Base-by-base conservation (phyloP, 1,140 invertebrate species). In the Proctacanthus coquilletti region DNA sequence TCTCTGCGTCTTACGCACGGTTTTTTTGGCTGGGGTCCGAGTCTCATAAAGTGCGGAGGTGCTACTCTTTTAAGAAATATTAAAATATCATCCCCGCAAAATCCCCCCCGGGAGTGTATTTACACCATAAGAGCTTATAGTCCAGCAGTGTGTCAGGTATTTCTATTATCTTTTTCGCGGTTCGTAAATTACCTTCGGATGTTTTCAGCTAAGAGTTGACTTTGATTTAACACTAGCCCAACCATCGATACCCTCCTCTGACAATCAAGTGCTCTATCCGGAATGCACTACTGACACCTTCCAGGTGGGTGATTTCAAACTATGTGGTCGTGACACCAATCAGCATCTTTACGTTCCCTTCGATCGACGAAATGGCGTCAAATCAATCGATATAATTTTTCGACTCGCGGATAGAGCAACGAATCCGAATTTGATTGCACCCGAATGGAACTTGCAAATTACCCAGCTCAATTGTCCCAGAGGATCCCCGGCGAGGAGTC, bases 281-380 rank as follows among this genome's bases (percentile, higher is more conserved):
- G 47, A 50, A 31, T 57, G 54, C 44, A 38, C n/a, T 3, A 5
- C 35, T 2, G 55, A 58, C 14, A 49, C 41, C 36, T 49, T 58
- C 18, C 42, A 48, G 38, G 47, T 57, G 5, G 41, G 45, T 19
- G 46, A 45, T 1, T 11, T 55, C 34, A 42, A 30, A 0, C 20
- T 57, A 3, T 58, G 55, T 29, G 55, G 55, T 5, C 36, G 42
- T 2, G 51, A 58, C 29, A 36, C 40, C 14, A 45, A 44, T 42
- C 52, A 58, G 32, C 55, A 58, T 27, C 49, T 58, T 40, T 58
- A 58, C 32, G 48, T 58, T 30, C 49, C 52, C 6, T 45, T 58
- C 42, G 55, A 58, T 42, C 43, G 46, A 39, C 50, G 41, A 15
- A 42, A 36, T 5, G 54, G 52, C 1, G 44, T 45, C 1, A 41